Base-by-base conservation (phyloP, 35 echinoderm and acorn worm genomes). In the Diadema setosum region DNA sequence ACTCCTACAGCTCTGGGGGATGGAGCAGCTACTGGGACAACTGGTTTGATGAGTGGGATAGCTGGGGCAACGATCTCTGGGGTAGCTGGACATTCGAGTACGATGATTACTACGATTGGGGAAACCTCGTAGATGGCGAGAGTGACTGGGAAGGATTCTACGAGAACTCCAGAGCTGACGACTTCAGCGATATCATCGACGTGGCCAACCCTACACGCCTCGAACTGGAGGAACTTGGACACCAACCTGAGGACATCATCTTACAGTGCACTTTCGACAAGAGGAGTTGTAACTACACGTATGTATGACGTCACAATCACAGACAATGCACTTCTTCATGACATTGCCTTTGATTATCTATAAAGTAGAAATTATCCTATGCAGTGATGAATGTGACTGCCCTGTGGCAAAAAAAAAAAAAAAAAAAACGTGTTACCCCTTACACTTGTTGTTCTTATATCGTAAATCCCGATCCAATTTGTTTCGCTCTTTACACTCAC, bases 201-300 rank as follows among this genome's bases (percentile, higher is more conserved):
- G 91, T 97, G 21, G 82, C 91, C 33, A 97, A 93, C 30, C 91
- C 88, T 1, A 93, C 95, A 0, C 35, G 45, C 41, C 59, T 88
- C 39, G 95, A 97, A 84, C 48, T 97, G 15, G 49, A 80, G 42
- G 63, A 59, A 14, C 50, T 87, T 25, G 95, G 95, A 17, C 95
- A 97, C 46, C 65, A 93, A 32, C 65, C 95, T 1, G 84, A 87
- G 29, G 91, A 97, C 5, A 91, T 97, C 48, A 97, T 97, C 33
- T 80, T 97, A 3, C 94, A 97, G 82, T 97, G 94, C 43, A 97
- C 94, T 3, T 97, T 97, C 41, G 94, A 97, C 61, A 97, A 93
- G 42, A 48, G 87, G 42, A 50, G 18, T 5, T 97, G 95, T 67
- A 97, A 97, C 70, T 97, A 97, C 45, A 97, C 95, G 95, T 94